Conservation (phyloP, 2,797 vertebrate species). For the Cirrhinus molitorella region DNA sequence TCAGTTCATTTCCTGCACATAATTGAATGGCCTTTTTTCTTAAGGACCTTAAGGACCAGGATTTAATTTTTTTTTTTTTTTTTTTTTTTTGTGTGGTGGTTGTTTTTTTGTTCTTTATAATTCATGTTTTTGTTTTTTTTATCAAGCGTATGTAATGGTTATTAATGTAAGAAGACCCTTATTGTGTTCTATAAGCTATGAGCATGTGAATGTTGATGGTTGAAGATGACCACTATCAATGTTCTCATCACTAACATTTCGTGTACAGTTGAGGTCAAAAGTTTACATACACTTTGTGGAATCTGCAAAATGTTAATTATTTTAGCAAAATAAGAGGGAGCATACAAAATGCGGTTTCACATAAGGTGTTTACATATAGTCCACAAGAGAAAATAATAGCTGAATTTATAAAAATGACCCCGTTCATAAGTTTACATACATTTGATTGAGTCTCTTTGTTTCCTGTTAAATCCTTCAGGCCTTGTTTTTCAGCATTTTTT, state of each 20-base stretch:
- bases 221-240: constrained; percentile 45
- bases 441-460: too few relatives aligned
- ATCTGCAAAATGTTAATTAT: too few relatives aligned
- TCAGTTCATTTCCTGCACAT: constrained; percentile 50
- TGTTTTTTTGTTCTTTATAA: constrained; percentile 30
- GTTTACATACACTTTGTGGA: too few relatives aligned
- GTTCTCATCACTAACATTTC: constrained; percentile 55
- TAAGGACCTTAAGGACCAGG: constrained; percentile 55
- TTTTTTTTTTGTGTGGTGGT: not conserved
- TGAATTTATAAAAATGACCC: too few relatives aligned
- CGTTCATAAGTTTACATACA: too few relatives aligned
- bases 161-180: constrained; percentile 49
- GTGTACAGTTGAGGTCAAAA: not conserved
- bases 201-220: constrained; percentile 50
- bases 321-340: too few relatives aligned
- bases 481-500: too few relatives aligned
- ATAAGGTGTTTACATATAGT: too few relatives aligned
- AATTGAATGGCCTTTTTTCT: constrained; percentile 53
- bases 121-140: constrained; percentile 40
- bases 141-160: constrained; percentile 37
- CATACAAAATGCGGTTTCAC: too few relatives aligned
- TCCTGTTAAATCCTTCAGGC: too few relatives aligned
- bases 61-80: constrained; percentile 1
- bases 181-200: constrained; percentile 62
- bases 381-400: too few relatives aligned